These are phyloP conservation scores for Pica pica DNA, from an alignment of 2,113 vertebrate species.

Conservation along the genomic window DNA sequence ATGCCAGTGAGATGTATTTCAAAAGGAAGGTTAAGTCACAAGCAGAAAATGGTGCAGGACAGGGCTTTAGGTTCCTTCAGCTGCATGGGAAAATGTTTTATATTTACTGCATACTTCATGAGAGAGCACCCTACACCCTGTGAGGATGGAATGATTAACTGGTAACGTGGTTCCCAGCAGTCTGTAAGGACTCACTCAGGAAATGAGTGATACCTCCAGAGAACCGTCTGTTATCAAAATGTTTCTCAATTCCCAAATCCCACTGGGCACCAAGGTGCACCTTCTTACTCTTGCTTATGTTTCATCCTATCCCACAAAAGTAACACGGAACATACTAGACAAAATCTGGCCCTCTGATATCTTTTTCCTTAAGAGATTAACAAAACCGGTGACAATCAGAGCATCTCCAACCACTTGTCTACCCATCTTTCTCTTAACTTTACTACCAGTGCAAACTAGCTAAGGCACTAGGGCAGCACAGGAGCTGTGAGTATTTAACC, in stretches of 20 bases:
- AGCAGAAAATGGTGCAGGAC: background rate
- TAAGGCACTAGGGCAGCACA: background rate
- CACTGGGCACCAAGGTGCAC: background rate
- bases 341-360: background rate
- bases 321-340: background rate
- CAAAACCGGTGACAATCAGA: background rate
- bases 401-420: background rate
- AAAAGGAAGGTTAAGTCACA: background rate
- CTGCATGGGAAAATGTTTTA: background rate
- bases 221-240: background rate
- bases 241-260: background rate
- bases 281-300: background rate
- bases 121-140: background rate
- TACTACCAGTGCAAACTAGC: background rate
- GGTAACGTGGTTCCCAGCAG: accelerated
- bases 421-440: background rate
- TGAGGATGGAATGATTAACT: background rate
- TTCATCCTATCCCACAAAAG: background rate
- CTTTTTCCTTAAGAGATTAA: background rate
- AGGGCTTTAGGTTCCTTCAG: background rate
- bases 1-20: background rate
- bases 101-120: background rate
- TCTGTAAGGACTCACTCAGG: background rate
- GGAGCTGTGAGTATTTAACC: background rate
- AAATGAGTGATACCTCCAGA: background rate